Conservation (phyloP, 2,113 vertebrate species). For the Pituophis catenifer region DNA sequence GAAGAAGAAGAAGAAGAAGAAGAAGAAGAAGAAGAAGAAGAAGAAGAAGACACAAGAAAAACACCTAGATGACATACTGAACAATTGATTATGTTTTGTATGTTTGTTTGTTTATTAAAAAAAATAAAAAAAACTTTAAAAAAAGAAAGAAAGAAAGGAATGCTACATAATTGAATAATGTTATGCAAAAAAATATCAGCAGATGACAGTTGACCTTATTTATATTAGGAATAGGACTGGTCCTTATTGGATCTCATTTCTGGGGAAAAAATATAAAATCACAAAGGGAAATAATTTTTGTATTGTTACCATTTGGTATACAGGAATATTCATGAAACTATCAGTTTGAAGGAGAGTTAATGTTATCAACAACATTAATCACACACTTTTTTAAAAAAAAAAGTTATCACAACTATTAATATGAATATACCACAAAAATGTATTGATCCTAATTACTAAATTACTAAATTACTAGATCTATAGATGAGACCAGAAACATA, state of each 20-base stretch:
- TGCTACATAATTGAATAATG: not conserved
- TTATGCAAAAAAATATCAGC: not conserved
- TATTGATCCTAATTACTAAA: not conserved
- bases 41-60: too few relatives aligned
- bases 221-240: not conserved
- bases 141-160: not conserved
- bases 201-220: not conserved
- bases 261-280: not conserved
- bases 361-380: not conserved
- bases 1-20: too few relatives aligned
- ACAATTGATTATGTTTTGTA: too few relatives aligned
- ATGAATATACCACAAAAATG: not conserved
- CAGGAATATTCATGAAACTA: not conserved
- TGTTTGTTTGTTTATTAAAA: too few relatives aligned
- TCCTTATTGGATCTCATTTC: not conserved
- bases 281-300: not conserved
- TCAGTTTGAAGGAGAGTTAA: not conserved
- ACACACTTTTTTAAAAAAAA: not conserved
- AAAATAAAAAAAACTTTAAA: too few relatives aligned
- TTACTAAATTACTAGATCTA: not conserved
- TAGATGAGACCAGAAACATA: not conserved
- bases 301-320: not conserved
- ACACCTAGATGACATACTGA: too few relatives aligned
- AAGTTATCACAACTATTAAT: not conserved
- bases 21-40: too few relatives aligned